Conservation (phyloP, 2,888 invertebrate genomes). For the Chaetogeoica ovagalla region DNA sequence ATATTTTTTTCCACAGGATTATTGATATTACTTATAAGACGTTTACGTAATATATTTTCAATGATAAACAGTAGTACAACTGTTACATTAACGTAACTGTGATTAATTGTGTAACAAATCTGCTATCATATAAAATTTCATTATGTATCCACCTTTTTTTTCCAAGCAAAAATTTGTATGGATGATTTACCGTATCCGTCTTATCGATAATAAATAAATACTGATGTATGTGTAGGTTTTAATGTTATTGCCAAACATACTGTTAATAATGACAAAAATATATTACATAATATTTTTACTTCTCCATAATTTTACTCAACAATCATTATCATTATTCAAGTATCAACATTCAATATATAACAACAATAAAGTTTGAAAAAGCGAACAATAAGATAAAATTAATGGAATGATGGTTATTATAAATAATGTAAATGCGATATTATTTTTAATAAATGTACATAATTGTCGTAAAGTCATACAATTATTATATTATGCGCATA, state of each 20-base stretch:
- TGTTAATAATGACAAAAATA: slow-evolving; percentile 39
- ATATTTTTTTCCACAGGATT: too few relatives aligned
- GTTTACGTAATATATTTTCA: too few relatives aligned
- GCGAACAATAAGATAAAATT: slow-evolving; percentile 46
- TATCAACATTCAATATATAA: slow-evolving; percentile 31
- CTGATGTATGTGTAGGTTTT: background rate
- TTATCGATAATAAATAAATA: background rate
- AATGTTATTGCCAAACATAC: slow-evolving; percentile 32
- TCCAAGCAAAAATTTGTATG: too few relatives aligned
- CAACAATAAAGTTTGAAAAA: slow-evolving; percentile 51
- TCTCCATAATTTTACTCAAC: slow-evolving; percentile 34
- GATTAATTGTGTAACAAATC: too few relatives aligned
- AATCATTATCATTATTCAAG: slow-evolving; percentile 20
- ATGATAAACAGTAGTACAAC: too few relatives aligned
- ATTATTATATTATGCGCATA: slow-evolving; percentile 1
- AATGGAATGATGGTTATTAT: slow-evolving; percentile 44
- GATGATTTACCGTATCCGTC: too few relatives aligned
- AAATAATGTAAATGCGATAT: slow-evolving; percentile 39
- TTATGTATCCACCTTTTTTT: too few relatives aligned
- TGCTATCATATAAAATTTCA: too few relatives aligned
- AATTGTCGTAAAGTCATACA: slow-evolving; percentile 26
- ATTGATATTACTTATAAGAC: too few relatives aligned
- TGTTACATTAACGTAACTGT: too few relatives aligned
- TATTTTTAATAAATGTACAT: slow-evolving; percentile 37
- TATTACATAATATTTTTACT: slow-evolving; percentile 37